These are phyloP conservation scores for Chrysomallon squamiferum DNA, from an alignment of 1,140 invertebrate species.

Conservation along the genomic window DNA sequence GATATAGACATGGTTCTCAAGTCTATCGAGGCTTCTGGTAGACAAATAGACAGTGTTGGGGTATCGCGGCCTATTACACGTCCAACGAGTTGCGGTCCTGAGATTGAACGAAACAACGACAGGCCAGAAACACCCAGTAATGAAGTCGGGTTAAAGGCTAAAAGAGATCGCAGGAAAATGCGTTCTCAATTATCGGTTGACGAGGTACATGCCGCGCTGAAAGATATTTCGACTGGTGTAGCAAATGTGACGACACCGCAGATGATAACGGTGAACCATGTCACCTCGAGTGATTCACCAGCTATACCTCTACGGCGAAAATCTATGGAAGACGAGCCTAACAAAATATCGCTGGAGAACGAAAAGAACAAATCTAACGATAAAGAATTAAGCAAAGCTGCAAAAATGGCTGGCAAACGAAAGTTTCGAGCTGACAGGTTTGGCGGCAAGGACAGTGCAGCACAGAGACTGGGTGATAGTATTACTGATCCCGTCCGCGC, in stretches of 20 bases:
- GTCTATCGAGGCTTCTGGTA: conserved; percentile 48
- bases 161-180: conserved; percentile 46
- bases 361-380: conserved; percentile 17
- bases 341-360: conserved; percentile 9
- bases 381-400: conserved; percentile 37
- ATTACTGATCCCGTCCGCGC: conserved; percentile 21
- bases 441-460: conserved; percentile 37
- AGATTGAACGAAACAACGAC: conserved; percentile 14
- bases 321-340: conserved; percentile 12
- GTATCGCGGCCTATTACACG: conserved; percentile 29
- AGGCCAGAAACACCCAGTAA: conserved; percentile 9
- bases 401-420: conserved; percentile 49
- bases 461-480: conserved; percentile 16
- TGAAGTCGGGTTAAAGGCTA: conserved; percentile 37
- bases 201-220: conserved; percentile 48
- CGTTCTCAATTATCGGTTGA: conserved; percentile 43
- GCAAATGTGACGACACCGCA: neutral
- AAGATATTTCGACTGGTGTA: neutral
- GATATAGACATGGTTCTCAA: conserved; percentile 54
- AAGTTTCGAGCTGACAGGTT: conserved; percentile 50
- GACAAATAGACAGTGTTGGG: conserved; percentile 30
- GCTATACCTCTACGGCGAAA: conserved; percentile 11
- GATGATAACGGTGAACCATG: neutral
- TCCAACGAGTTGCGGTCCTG: conserved; percentile 7
- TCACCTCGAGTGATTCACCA: neutral